Base-by-base conservation (phyloP, 64 coral and sea anemone genomes). In the Montipora sp. region DNA sequence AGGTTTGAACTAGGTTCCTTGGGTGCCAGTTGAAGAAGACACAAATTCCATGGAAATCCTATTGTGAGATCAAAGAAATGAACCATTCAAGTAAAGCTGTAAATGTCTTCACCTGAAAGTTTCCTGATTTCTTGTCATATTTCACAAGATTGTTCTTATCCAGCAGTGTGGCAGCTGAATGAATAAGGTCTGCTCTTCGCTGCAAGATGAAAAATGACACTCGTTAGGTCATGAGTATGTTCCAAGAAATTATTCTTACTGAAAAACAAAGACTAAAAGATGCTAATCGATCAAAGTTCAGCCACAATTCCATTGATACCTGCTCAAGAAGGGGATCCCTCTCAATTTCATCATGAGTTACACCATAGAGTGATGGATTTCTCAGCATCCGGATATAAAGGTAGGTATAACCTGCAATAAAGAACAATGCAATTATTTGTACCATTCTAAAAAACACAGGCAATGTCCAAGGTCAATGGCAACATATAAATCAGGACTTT, bases 61-160 rank as follows among this genome's bases (percentile, higher is more conserved):
- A 36, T 36, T 36, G 36, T 36, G 36, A 36, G 36, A 36, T 36
- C 36, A 11, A 11, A 18, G 44, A n/a, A 92, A 76, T 0, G 16
- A 4, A 43, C 18, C 3, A 14, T 14, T 12, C 0, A 63, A 63
- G 10, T 14, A 12, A 8, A 63, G 60, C 2, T 24, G 8, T 5
- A 22, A 6, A 7, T 27, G 3, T 10, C 48, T 92, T 75, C 24
- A 99, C 98, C 98, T 99, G 98, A 20, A 99, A 99, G 83, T 95
- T 99, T 43, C 98, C 98, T 71, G 94, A 92, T 60, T 99, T 99
- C 79, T 95, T 93, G 84, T 99, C 98, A 77, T 99, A 99, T 89
- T 95, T 99, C 3, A 99, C 90, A 5, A 99, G 86, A 75, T 99
- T 99, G 68, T 99, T 99, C 75, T 99, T 99, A 92, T 99, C 98